Evolutionary conservation across 2,113 vertebrate genomes (phyloP), one percentile per base, ranked within the genome.

Genomic region (Cynopterus brachyotis): DNA sequence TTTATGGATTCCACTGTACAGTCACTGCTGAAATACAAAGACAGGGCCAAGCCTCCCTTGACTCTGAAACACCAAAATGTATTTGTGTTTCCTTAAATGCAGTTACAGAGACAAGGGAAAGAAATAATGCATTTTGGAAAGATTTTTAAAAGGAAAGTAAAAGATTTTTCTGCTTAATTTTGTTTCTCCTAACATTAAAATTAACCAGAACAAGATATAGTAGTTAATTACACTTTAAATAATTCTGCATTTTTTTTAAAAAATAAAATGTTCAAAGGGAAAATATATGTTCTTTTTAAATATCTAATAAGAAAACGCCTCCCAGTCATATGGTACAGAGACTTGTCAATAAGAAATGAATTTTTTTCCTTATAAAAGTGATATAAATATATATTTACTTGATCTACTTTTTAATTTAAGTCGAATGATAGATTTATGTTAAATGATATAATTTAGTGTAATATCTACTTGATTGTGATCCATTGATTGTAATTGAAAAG

Each of bases 151-250:
- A 86, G 70, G 32, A 85, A 67, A 91, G 75, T 35, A 1, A 88
- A 92, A 85, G 11, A 47, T 57, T 62, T 55, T 76, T 83, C 62
- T 91, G 37, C 69, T 91, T 66, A 59, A 84, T 94, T 81, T 66
- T 86, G 40, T 82, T 96, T 32, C 35, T 37, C 19, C 66, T 64
- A 66, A 80, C n/a, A 69, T 81, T 88, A 91, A 75, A 96, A 66
- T 88, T 89, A 88, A 75, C n/a, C 72, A 60, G 28, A 80, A 79
- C 20, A 55, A 85, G 47, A 10, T 37, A 90, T 2, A 82, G 16
- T 37, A 37, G 37, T n/a, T 37, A 83, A 78, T 85, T 60, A 70
- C 15, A 59, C 26, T 81, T 84, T 76, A 80, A 60, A 80, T 3
- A 73, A 9, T 66, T 72, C 83, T 81, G 37, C 4, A 57, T 80